Base-by-base conservation (phyloP, 2,797 vertebrate genomes). In the Sebastes jordani region DNA sequence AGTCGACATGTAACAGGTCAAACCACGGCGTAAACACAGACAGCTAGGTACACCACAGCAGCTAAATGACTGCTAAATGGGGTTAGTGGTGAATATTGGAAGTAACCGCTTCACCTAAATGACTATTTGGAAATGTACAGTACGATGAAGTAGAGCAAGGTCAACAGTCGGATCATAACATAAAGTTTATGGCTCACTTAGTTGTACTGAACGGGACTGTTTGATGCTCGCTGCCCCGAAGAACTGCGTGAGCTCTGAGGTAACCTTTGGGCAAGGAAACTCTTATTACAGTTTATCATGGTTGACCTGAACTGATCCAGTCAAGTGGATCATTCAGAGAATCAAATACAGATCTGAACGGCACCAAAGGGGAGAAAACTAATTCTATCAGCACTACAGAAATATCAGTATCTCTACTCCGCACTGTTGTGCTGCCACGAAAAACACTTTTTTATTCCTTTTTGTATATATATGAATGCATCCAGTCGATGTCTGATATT, bases 291-390 rank as follows among this genome's bases (percentile, higher is more conserved):
- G 9, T 20, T 52, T 38, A 76, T 65, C 81, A 88, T 16, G 86
- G 77, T 85, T 76, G 82, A 92, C 86, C 87, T 90, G 80, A 88
- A 66, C 58, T 81, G 82, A 85, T 89, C 84, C 88, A 65, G 64
- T 86, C 81, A 74, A 87, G 73, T 13, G 42, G 87, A 90, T 91
- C 88, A 70, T 85, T 71, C 46, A 46, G 71, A 78, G 80, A 84
- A 92, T 88, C 86, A 89, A 93, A 82, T 16, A 75, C 80, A 90
- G 82, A 90, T 83, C 83, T 85, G 68, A 87, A 69, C 76, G 72
- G 78, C 76, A 77, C 49, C 80, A 74, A 73, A 75, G 59, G 54
- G 62, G 72, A 80, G 69, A 64, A 84, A 90, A 81, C 49, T 74
- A 87, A 86, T 74, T 56, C 78, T 84, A 86, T 81, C 76, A 80